These are phyloP conservation scores for Baryphthengus martii DNA, from an alignment of 2,113 vertebrate genomes.

Conservation along the genomic window DNA sequence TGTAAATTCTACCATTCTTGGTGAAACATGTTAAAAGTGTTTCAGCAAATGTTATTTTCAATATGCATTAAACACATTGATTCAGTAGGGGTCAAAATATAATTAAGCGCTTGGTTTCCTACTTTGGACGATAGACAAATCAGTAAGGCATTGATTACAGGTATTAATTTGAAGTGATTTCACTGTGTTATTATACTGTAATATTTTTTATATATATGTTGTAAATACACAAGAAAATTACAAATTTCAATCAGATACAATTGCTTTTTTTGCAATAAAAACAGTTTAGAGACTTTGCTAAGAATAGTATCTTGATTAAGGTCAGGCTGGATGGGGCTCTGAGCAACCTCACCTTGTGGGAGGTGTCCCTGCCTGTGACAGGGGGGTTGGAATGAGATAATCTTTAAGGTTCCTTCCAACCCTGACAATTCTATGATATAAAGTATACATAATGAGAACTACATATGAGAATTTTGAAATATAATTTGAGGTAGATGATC, in stretches of 20 bases:
- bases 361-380: no score
- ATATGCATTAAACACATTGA: fast-evolving
- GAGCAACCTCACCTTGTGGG: no score
- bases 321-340: no score
- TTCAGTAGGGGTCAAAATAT: background rate
- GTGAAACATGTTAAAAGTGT: background rate
- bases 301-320: no score
- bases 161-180: background rate
- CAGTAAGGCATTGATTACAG: background rate
- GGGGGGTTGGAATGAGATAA: no score
- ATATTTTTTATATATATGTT: background rate
- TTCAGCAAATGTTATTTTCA: background rate
- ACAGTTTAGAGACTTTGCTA: background rate
- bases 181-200: background rate
- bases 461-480: no score
- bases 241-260: background rate
- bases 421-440: no score
- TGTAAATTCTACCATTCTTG: fast-evolving
- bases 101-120: background rate
- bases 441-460: no score
- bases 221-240: background rate
- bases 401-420: no score
- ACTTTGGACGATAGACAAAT: background rate
- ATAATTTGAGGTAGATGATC: no score
- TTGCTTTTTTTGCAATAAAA: background rate